Conservation (phyloP, 2,888 invertebrate species). For the Tanypteryx hageni region DNA sequence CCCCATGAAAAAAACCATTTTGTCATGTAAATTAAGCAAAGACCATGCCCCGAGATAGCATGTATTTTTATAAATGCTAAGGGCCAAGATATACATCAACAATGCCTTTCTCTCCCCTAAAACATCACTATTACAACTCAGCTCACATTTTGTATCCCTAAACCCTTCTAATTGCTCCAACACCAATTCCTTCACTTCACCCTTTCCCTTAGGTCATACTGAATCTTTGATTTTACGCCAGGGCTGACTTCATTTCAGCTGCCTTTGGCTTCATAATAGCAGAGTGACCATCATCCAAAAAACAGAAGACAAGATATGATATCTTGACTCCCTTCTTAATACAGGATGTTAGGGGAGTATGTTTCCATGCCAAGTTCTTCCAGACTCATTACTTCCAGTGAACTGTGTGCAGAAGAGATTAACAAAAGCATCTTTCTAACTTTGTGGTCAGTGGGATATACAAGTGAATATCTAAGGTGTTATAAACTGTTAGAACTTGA, state of each 20-base stretch:
- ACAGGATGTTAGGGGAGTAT: neutral
- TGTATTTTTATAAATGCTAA: no score
- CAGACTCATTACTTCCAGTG: slow-evolving; percentile 18
- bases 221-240: neutral
- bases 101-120: no score
- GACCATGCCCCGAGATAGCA: no score
- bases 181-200: neutral
- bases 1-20: no score
- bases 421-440: neutral
- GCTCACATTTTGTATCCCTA: neutral
- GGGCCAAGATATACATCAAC: no score
- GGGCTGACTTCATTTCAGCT: slow-evolving; percentile 13
- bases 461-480: neutral
- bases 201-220: neutral
- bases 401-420: slow-evolving; percentile 21
- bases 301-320: slow-evolving; percentile 66
- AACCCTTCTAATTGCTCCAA: neutral
- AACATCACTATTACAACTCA: neutral
- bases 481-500: neutral
- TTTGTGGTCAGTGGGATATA: neutral
- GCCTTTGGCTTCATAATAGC: slow-evolving; percentile 23
- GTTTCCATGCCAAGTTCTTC: neutral
- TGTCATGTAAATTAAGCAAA: no score
- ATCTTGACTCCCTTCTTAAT: slow-evolving; percentile 27
- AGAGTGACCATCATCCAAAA: slow-evolving; percentile 58